phyloP scores from a whole-genome alignment of 1,140 invertebrate species.

The Contarinia nasturtii region DNA sequence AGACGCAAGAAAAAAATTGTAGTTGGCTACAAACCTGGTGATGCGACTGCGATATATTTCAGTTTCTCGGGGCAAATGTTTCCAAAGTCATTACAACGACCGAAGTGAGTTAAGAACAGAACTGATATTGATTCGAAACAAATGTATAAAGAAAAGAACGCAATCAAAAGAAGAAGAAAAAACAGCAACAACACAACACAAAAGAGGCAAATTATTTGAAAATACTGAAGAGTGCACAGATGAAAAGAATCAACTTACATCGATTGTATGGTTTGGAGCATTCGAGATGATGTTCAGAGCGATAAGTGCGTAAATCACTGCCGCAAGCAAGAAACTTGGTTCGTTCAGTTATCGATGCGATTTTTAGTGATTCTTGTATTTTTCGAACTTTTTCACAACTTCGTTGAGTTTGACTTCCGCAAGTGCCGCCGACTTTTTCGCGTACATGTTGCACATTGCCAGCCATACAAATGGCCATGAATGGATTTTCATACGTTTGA shows the following conservation, averaged over 20 bases:
- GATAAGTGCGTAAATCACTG: not conserved
- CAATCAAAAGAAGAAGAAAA: no score
- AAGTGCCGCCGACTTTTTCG: not conserved
- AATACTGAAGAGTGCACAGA: no score
- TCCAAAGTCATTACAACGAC: not conserved
- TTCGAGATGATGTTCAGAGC: not conserved
- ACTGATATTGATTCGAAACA: no score
- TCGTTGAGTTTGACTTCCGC: not conserved
- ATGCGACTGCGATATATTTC: not conserved
- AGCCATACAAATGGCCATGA: not conserved
- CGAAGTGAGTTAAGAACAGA: not conserved
- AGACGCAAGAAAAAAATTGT: no score
- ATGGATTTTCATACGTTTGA: slow-evolving; percentile 1
- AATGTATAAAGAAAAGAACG: no score
- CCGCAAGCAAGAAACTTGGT: not conserved
- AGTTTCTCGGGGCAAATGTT: not conserved
- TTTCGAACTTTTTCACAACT: not conserved
- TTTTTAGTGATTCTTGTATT: not conserved
- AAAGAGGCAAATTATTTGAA: not conserved
- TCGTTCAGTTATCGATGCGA: not conserved
- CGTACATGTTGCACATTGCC: not conserved
- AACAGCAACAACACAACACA: not conserved
- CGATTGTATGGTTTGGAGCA: not conserved
- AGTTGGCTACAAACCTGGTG: not conserved
- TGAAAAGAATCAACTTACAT: no score